Evolutionary conservation across 2,797 vertebrate genomes (phyloP), one percentile per base, ranked within the genome.

Genomic region (Pangasius macronema): DNA sequence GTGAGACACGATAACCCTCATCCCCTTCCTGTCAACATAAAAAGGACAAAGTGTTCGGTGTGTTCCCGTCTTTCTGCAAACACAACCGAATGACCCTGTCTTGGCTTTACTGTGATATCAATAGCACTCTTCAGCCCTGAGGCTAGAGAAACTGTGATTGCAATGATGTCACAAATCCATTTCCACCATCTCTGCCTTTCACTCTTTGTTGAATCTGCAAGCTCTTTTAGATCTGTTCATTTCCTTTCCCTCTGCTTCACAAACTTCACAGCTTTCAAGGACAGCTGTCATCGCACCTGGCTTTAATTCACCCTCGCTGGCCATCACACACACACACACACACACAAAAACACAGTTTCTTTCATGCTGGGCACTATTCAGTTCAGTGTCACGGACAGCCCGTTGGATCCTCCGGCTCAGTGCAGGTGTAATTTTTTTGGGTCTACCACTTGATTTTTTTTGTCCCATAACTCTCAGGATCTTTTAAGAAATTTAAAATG

Each of bases 11-110:
- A 88, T 39, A 85, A 84, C n/a, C 55, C 73, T 73, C 18, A 68
- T 67, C 83, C 73, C 67, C 87, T 88, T 91, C 84, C 88, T 86
- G 61, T 67, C 77, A 72, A 65, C 36, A 84, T 53, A 46, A 87
- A 85, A 59, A 73, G 82, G 82, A 85, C 77, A 87, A 72, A 80
- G 49, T 63, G 59, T 86, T 75, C 20, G 20, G 61, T 51, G 65
- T 63, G 49, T 53, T 84, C 39, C 13, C 72, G 14, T 24, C 65
- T 88, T 55, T 51, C 20, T 76, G 30, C 51, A 77, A 75, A 87
- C 75, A 72, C 53, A 55, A n/a, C 10, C 46, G 30, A 55, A 42
- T 46, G 61, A 72, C 79, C 83, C 33, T 8, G 27, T 82, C n/a
- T 67, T 20, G 46, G 24, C 79, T 53, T 83, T 57, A 87, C 10